Percentiles rank a stretch among this genome's conserved stretches.
phyloP scores from a whole-genome alignment of 2,113 vertebrate species.

The Ptychochromis oligacanthus region DNA sequence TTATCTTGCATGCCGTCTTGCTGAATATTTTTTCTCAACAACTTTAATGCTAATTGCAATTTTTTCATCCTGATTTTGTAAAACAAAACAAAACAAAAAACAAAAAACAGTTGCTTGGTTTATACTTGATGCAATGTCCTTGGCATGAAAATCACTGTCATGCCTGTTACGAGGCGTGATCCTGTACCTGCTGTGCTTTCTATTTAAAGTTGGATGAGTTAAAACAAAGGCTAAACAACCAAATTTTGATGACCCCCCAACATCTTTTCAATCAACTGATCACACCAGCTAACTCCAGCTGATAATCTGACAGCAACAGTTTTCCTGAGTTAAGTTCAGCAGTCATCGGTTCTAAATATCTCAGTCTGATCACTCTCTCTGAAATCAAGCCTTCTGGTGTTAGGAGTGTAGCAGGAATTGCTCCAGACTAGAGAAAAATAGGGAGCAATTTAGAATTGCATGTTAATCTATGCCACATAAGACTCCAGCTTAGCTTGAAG shows the following conservation, averaged over 20 bases:
- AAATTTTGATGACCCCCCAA: not conserved
- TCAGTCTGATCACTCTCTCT: no score
- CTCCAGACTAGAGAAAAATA: no score
- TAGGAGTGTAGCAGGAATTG: no score
- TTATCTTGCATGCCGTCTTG: accelerated
- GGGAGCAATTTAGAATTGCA: no score
- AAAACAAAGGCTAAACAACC: not conserved
- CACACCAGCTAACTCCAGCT: no score
- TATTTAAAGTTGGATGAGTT: not conserved
- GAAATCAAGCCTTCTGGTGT: no score
- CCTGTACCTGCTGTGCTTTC: not conserved
- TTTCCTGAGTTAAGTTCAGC: no score
- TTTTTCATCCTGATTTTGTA: not conserved
- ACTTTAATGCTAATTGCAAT: not conserved
- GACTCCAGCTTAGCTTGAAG: no score
- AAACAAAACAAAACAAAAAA: not conserved
- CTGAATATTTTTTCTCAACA: not conserved
- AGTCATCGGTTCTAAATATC: no score
- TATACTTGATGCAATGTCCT: not conserved
- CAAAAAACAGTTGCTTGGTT: not conserved
- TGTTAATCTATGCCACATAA: no score
- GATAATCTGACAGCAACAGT: no score
- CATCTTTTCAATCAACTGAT: not conserved
- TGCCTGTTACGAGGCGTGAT: not conserved
- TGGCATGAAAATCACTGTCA: not conserved